Conservation (phyloP, 2,797 vertebrate species). For the Pogonophryne albipinna region DNA sequence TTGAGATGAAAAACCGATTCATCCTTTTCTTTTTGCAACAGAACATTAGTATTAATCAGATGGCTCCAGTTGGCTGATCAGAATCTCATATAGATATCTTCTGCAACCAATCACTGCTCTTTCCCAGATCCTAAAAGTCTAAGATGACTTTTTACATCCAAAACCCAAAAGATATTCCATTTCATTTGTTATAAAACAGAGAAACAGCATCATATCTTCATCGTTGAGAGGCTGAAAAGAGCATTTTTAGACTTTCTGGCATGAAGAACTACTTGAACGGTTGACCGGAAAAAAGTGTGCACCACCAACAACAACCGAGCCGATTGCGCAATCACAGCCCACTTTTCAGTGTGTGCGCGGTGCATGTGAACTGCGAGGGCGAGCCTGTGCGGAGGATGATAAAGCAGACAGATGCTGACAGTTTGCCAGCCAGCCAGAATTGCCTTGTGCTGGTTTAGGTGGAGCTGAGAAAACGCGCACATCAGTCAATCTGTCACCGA, state of each 20-base stretch:
- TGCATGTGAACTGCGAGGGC: conserved; percentile 43
- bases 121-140: too few species aligned
- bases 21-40: conserved; percentile 13
- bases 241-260: too few species aligned
- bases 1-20: conserved; percentile 17
- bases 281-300: too few species aligned
- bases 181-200: too few species aligned
- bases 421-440: conserved; percentile 49
- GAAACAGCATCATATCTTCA: too few species aligned
- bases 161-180: too few species aligned
- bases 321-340: conserved; percentile 10
- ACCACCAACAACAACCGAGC: not conserved
- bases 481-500: conserved; percentile 77
- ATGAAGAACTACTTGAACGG: too few species aligned
- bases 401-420: conserved; percentile 50
- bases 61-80: conserved; percentile 36
- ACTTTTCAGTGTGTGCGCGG: conserved; percentile 4
- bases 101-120: not conserved
- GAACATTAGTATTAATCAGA: conserved; percentile 13
- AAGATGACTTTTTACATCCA: too few species aligned
- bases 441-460: conserved; percentile 60
- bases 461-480: conserved; percentile 58
- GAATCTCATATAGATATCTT: conserved; percentile 34
- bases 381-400: conserved; percentile 40
- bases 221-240: too few species aligned